phyloP scores from a whole-genome alignment of 2,888 invertebrate species.

The Leptinotarsa tumamoca region DNA sequence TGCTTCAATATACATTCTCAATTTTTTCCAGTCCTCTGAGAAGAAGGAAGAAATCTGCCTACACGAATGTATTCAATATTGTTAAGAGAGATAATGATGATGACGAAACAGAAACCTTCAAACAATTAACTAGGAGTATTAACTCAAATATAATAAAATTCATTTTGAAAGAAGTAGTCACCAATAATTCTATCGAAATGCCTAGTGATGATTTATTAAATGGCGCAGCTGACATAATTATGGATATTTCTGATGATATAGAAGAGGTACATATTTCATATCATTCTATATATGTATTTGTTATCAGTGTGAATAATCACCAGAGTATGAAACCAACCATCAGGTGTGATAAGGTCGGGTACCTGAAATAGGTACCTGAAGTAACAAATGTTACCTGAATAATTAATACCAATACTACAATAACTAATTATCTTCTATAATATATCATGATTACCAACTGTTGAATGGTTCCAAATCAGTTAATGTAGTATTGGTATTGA shows the following conservation, averaged over 20 bases:
- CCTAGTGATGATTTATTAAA: slow-evolving; percentile 67
- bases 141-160: slow-evolving; percentile 56
- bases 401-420: no score
- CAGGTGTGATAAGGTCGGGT: no score
- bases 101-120: slow-evolving; percentile 35
- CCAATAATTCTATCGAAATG: slow-evolving; percentile 52
- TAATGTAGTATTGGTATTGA: no score
- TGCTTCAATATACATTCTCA: neutral
- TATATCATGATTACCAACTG: no score
- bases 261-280: slow-evolving; percentile 67
- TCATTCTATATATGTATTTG: no score
- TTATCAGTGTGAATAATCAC: no score
- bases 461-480: no score
- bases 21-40: slow-evolving; percentile 44
- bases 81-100: slow-evolving; percentile 50
- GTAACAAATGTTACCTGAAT: no score
- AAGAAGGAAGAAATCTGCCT: slow-evolving; percentile 48
- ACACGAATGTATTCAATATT: slow-evolving; percentile 53
- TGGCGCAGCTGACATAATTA: slow-evolving; percentile 67
- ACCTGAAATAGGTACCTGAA: no score
- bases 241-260: slow-evolving; percentile 69
- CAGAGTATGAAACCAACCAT: no score
- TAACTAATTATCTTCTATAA: no score
- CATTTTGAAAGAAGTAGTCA: slow-evolving; percentile 56
- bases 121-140: slow-evolving; percentile 43